Percentiles rank a stretch among this genome's conserved stretches.
phyloP scores from a whole-genome alignment of 2,888 invertebrate species.

The Drosophila cracens region DNA sequence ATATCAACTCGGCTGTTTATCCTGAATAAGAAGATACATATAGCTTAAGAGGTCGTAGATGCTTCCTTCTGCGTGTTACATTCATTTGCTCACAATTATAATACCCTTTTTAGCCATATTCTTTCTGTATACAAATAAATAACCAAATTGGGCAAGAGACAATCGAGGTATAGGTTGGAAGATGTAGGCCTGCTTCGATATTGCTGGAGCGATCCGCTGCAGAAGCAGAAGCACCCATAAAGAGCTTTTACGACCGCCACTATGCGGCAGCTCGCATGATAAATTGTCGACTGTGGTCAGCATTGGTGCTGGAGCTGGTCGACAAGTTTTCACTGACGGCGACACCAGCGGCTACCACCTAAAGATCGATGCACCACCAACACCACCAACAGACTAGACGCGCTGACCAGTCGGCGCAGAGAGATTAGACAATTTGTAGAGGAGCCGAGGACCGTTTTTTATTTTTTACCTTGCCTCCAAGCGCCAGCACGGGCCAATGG shows the following conservation, averaged over 20 bases:
- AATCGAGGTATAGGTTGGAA: neutral
- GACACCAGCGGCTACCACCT: constrained; percentile 43
- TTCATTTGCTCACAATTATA: neutral
- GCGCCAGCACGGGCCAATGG: constrained; percentile 68
- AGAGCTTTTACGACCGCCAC: constrained; percentile 70
- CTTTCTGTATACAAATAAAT: neutral
- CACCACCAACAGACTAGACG: constrained; percentile 1
- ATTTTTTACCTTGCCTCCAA: constrained; percentile 54
- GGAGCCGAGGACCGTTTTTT: constrained; percentile 40
- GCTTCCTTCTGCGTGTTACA: neutral
- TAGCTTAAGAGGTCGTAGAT: neutral
- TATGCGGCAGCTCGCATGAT: constrained; percentile 70
- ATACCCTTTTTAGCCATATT: neutral
- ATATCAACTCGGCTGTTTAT: neutral
- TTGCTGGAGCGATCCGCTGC: constrained; percentile 28
- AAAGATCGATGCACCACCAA: constrained; percentile 59
- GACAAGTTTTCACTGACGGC: constrained; percentile 61
- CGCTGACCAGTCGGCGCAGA: constrained; percentile 21
- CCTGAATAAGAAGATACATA: neutral
- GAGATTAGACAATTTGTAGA: constrained; percentile 81
- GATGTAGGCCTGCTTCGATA: constrained; percentile 2
- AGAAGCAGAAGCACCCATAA: constrained; percentile 70
- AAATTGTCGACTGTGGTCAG: constrained; percentile 75
- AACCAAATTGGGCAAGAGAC: constrained; percentile 25
- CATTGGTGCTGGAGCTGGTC: constrained; percentile 51